Evolutionary conservation across 2,888 invertebrate genomes (phyloP).

Genomic region (Coremacera marginata): DNA sequence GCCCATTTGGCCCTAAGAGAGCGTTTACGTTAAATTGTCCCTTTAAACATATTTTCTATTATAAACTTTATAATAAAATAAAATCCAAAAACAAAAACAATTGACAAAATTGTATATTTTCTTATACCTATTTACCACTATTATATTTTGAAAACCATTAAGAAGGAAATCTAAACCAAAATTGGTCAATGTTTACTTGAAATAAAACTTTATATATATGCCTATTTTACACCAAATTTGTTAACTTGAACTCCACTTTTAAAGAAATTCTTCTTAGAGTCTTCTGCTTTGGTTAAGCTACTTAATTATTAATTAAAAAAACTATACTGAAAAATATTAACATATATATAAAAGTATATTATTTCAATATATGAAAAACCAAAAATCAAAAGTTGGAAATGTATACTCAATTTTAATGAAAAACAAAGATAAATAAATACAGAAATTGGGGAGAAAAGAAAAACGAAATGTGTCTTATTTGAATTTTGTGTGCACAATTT

Average conservation of each 20-base stretch:
- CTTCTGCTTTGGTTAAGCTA: constrained; percentile 50
- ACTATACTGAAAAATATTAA: constrained; percentile 52
- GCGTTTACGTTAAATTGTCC: not conserved
- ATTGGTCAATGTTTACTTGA: not conserved
- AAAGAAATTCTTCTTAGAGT: constrained; percentile 57
- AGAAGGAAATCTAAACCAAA: not conserved
- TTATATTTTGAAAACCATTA: constrained; percentile 23
- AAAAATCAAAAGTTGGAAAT: constrained; percentile 49
- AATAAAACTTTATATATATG: constrained; percentile 3
- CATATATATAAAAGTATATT: constrained; percentile 35
- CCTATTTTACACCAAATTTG: constrained; percentile 15
- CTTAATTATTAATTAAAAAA: constrained; percentile 37
- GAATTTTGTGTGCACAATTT: too few species aligned
- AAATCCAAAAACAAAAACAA: constrained; percentile 45
- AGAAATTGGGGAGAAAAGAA: constrained; percentile 53
- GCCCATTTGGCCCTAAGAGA: not conserved
- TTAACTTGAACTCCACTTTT: constrained; percentile 23
- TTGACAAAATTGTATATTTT: constrained; percentile 49
- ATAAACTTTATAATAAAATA: not conserved
- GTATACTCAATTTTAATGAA: constrained; percentile 44
- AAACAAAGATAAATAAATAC: constrained; percentile 49
- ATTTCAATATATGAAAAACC: constrained; percentile 44
- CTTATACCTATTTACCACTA: constrained; percentile 41
- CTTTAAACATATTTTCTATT: constrained; percentile 11
- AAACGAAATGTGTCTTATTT: constrained; percentile 41